These are phyloP conservation scores for Physella acuta DNA, from an alignment of 1,140 invertebrate species.

Conservation along the genomic window DNA sequence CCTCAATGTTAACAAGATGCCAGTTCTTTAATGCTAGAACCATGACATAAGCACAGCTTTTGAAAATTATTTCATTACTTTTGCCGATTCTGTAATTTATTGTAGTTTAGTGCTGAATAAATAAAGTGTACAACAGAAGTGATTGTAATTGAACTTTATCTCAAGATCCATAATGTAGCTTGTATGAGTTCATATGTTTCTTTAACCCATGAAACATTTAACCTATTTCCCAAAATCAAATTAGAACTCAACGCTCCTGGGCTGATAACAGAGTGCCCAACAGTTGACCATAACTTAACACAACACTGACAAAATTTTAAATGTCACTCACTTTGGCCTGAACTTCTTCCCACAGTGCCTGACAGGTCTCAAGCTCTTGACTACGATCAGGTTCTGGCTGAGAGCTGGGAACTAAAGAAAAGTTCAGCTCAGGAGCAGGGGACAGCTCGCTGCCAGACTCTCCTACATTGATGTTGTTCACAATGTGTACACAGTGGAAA, in stretches of 20 bases:
- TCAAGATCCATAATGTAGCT: no score
- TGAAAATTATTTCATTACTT: not conserved
- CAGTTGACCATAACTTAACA: no score
- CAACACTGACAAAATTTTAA: no score
- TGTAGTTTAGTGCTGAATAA: no score
- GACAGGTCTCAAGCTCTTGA: slow-evolving; percentile 6
- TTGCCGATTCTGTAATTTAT: not conserved
- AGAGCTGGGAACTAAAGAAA: slow-evolving; percentile 16
- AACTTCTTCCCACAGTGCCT: slow-evolving; percentile 7
- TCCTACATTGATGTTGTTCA: slow-evolving; percentile 30
- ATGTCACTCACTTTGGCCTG: slow-evolving; percentile 3
- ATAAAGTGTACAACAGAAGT: no score
- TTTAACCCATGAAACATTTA: no score
- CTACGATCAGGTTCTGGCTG: slow-evolving; percentile 1
- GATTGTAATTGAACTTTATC: no score
- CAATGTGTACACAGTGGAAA: slow-evolving; percentile 30
- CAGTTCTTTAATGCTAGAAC: not conserved
- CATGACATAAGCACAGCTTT: not conserved
- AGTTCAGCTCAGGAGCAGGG: slow-evolving; percentile 24
- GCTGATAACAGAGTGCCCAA: no score
- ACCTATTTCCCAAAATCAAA: no score
- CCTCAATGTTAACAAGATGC: not conserved
- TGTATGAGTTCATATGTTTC: no score
- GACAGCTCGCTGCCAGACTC: not conserved
- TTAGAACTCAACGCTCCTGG: no score